A percentile compares a stretch with the other conserved stretches of the same genome.
Evolutionary conservation across 37 sponge, comb jelly and placozoan genomes (phyloP).

Genomic region (Aphrocallistes beatrix): DNA sequence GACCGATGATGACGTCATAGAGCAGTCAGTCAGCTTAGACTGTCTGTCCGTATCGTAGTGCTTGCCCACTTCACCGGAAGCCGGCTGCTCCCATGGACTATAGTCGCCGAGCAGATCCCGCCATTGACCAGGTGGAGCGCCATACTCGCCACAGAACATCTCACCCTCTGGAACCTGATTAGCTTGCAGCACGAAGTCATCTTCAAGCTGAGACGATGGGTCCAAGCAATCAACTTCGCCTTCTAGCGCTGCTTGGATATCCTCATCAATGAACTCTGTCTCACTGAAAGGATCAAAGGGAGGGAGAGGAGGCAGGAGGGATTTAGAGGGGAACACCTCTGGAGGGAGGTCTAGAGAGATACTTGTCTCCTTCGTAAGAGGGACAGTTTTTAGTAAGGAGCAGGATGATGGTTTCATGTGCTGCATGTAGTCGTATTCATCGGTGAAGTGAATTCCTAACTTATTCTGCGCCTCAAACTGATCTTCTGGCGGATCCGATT

Average conservation of each 20-base stretch:
- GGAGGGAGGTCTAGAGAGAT: constrained; percentile 32
- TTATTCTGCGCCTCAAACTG: constrained; percentile 50
- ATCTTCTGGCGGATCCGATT: constrained; percentile 10
- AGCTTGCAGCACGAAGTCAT: constrained; percentile 72
- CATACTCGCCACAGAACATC: neutral
- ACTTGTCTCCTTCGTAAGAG: neutral
- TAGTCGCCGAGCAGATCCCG: neutral
- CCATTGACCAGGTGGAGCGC: neutral
- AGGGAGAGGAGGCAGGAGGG: neutral
- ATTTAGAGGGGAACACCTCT: constrained; percentile 58
- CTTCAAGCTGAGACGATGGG: constrained; percentile 53
- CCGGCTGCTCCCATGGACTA: constrained; percentile 21
- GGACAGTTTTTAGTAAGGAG: neutral
- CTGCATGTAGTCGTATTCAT: constrained; percentile 96
- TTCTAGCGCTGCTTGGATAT: constrained; percentile 88
- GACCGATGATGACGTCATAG: constrained; percentile 74
- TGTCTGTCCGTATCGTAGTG: constrained; percentile 15
- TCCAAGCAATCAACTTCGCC: constrained; percentile 44
- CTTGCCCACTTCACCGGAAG: neutral
- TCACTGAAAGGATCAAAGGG: neutral
- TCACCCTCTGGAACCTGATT: constrained; percentile 2
- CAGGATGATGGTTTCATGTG: constrained; percentile 54
- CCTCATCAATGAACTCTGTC: constrained; percentile 67
- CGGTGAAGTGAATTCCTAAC: constrained; percentile 75
- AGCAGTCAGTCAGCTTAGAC: constrained; percentile 71